These are phyloP conservation scores for Tanaodytes sp. DNA, from an alignment of 2,888 invertebrate species.

Conservation along the genomic window DNA sequence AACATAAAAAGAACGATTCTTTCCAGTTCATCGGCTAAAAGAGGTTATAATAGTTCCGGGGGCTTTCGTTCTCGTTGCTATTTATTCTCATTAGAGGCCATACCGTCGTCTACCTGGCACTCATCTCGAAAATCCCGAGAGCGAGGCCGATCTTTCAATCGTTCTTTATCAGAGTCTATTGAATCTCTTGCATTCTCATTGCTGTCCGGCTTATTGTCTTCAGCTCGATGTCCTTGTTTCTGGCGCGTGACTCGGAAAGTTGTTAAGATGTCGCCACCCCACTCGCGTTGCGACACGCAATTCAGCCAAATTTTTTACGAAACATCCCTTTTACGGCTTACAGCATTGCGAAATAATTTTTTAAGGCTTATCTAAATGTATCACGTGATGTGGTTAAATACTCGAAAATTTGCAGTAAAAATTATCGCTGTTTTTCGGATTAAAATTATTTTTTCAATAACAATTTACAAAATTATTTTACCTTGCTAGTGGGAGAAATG, in stretches of 20 bases:
- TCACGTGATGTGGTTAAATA: too few relatives aligned
- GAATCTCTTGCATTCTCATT: constrained; percentile 47
- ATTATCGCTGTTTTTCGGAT: too few relatives aligned
- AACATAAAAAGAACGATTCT: constrained; percentile 32
- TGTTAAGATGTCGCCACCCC: background rate
- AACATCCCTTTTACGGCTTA: too few relatives aligned
- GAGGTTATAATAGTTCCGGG: constrained; percentile 44
- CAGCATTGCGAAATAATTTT: too few relatives aligned
- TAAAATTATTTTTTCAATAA: too few relatives aligned
- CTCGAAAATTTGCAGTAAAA: too few relatives aligned
- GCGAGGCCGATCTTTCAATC: constrained; percentile 38
- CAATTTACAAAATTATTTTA: too few relatives aligned
- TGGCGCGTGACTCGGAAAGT: constrained; percentile 6
- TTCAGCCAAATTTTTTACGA: too few relatives aligned
- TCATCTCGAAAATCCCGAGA: constrained; percentile 46
- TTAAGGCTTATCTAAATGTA: too few relatives aligned
- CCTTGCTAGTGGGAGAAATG: too few relatives aligned
- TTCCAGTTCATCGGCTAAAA: constrained; percentile 38
- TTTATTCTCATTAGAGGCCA: constrained; percentile 49
- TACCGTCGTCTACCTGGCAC: constrained; percentile 29
- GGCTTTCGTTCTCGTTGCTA: constrained; percentile 34
- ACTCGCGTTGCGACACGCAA: background rate
- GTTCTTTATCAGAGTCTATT: constrained; percentile 48
- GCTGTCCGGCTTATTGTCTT: constrained; percentile 38
- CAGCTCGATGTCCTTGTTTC: constrained; percentile 28